Percentiles rank a stretch among this genome's conserved stretches.
These are phyloP conservation scores for Parnassius apollo DNA, from an alignment of 2,888 invertebrate species.

Conservation along the genomic window DNA sequence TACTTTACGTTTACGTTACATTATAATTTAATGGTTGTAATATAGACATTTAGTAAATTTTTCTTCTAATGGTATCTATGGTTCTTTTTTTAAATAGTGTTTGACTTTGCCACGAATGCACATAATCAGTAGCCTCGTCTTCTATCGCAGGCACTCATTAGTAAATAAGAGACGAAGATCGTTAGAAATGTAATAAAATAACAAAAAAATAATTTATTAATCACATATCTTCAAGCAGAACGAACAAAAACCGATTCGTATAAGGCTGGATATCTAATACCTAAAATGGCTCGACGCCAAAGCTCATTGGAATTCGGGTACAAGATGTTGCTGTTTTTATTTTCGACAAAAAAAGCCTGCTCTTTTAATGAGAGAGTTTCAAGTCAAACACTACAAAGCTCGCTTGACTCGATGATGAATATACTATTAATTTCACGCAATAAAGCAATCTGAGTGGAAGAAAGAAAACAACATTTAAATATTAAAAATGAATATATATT, in stretches of 20 bases:
- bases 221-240: constrained; percentile 8
- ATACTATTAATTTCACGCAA: not conserved
- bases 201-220: constrained; percentile 21
- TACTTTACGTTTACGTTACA: too few species aligned
- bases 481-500: too few species aligned
- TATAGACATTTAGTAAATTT: too few species aligned
- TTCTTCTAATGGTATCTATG: too few species aligned
- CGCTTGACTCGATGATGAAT: constrained; percentile 1
- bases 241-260: constrained; percentile 18
- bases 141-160: too few species aligned
- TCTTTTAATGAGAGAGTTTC: constrained; percentile 21
- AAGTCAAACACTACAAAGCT: constrained; percentile 5
- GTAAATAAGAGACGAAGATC: not conserved
- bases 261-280: constrained; percentile 25
- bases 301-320: constrained; percentile 25
- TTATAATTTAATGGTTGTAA: too few species aligned
- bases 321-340: constrained; percentile 23
- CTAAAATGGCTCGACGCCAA: constrained; percentile 26
- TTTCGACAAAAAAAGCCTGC: constrained; percentile 17
- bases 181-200: constrained; percentile 14
- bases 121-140: too few species aligned
- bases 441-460: too few species aligned
- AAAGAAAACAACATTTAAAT: too few species aligned
- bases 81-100: too few species aligned
- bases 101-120: too few species aligned